Percentiles rank a stretch among this genome's conserved stretches.
phyloP scores from a whole-genome alignment of 2,888 invertebrate species.

The Brachylomia viminalis region DNA sequence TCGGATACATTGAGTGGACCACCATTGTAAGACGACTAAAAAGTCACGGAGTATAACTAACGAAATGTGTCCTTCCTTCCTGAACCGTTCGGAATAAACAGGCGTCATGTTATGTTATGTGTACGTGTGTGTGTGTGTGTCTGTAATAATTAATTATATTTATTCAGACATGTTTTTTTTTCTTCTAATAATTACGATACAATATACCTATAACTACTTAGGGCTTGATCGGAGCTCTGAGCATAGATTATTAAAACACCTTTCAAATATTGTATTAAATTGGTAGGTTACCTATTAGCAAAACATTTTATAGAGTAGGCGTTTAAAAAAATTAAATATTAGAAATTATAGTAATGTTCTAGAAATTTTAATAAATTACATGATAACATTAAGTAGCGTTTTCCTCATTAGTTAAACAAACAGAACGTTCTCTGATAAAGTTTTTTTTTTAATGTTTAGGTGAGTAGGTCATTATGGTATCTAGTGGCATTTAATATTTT shows the following conservation, averaged over 20 bases:
- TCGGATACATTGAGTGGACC: no score
- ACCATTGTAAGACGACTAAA: no score
- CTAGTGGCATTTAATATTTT: neutral
- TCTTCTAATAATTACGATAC: neutral
- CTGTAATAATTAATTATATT: neutral
- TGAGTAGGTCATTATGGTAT: neutral
- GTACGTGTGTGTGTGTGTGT: no score
- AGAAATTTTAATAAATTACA: neutral
- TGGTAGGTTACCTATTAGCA: neutral
- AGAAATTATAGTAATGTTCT: neutral
- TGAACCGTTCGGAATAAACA: no score
- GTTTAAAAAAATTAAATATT: no score
- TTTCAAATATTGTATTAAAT: neutral
- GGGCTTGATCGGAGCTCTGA: neutral
- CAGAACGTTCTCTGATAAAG: neutral
- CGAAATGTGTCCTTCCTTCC: no score
- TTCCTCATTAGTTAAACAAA: neutral
- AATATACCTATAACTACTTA: neutral
- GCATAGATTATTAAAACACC: neutral
- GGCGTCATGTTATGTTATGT: no score
- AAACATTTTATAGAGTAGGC: neutral
- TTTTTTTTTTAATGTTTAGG: no score
- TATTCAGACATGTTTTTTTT: constrained; percentile 6
- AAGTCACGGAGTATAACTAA: no score
- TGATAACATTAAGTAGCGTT: neutral